phyloP scores from a whole-genome alignment of 2,113 vertebrate species.

The Empidonax alnorum region DNA sequence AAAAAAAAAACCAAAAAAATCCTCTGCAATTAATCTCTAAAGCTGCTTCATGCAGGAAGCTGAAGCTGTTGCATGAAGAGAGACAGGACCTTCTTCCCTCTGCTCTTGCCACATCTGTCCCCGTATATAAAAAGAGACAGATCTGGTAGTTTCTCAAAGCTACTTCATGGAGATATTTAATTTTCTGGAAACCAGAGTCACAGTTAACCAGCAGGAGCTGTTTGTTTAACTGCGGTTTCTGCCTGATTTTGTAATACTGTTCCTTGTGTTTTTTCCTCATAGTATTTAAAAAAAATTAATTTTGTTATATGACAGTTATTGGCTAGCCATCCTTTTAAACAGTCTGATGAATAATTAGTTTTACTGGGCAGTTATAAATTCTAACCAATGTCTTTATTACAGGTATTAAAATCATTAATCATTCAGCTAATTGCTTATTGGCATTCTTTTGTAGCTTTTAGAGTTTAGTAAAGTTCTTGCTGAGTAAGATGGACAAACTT shows the following conservation, averaged over 20 bases:
- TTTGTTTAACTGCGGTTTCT: background rate
- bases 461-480: slow-evolving; percentile 29
- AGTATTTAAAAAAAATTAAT: background rate
- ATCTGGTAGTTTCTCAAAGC: background rate
- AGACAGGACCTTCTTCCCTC: background rate
- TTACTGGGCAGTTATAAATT: slow-evolving; percentile 45
- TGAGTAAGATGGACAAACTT: slow-evolving; percentile 19
- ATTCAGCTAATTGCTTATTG: slow-evolving; percentile 60
- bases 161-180: background rate
- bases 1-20: background rate
- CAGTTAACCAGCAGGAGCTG: background rate
- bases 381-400: slow-evolving; percentile 16
- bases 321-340: slow-evolving; percentile 22
- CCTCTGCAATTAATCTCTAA: background rate
- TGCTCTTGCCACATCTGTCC: background rate
- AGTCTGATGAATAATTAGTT: slow-evolving; percentile 45
- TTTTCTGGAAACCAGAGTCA: background rate
- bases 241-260: background rate
- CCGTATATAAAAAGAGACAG: background rate
- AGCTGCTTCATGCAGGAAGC: background rate
- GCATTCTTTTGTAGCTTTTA: slow-evolving; percentile 43
- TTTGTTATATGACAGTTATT: slow-evolving; percentile 31
- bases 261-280: background rate
- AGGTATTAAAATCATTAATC: slow-evolving; percentile 65
- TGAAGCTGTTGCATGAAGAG: background rate